Percentiles rank a stretch among this genome's conserved stretches.
phyloP scores from a whole-genome alignment of 2,888 invertebrate genomes.

The Lutraria lutraria region DNA sequence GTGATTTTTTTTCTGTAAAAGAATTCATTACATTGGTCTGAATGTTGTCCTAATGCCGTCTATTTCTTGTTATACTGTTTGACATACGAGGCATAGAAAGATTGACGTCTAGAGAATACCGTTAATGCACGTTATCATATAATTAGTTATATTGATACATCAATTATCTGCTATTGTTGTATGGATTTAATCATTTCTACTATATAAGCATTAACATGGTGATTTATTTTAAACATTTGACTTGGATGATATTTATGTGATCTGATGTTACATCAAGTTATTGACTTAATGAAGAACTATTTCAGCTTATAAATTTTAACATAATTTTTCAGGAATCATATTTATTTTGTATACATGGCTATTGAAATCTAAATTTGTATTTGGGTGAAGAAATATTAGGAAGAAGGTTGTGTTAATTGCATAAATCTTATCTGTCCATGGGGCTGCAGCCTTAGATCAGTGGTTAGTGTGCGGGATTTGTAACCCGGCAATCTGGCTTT shows the following conservation, averaged over 20 bases:
- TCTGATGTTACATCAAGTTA: not conserved
- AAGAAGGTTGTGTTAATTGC: not conserved
- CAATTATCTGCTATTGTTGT: conserved; percentile 11
- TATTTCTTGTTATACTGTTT: not conserved
- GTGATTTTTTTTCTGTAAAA: not conserved
- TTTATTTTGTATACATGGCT: not conserved
- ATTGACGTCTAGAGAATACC: not conserved
- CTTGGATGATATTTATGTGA: not conserved
- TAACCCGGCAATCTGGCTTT: too few relatives aligned
- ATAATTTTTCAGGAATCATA: conserved; percentile 11
- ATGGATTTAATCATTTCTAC: conserved; percentile 10
- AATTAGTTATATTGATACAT: not conserved
- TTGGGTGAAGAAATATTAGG: not conserved
- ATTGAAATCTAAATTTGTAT: not conserved
- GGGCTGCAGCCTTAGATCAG: not conserved
- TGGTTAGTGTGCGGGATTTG: too few relatives aligned
- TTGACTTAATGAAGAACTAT: not conserved
- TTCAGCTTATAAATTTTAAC: conserved; percentile 10
- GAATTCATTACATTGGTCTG: not conserved
- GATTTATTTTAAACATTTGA: not conserved
- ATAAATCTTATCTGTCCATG: not conserved
- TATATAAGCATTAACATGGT: not conserved
- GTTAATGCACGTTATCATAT: conserved; percentile 1
- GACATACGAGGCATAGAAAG: not conserved
- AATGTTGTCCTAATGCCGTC: not conserved